Evolutionary conservation across 2,888 invertebrate genomes (phyloP), one percentile per base, ranked within the genome.

Genomic region (Rhagonycha lutea): DNA sequence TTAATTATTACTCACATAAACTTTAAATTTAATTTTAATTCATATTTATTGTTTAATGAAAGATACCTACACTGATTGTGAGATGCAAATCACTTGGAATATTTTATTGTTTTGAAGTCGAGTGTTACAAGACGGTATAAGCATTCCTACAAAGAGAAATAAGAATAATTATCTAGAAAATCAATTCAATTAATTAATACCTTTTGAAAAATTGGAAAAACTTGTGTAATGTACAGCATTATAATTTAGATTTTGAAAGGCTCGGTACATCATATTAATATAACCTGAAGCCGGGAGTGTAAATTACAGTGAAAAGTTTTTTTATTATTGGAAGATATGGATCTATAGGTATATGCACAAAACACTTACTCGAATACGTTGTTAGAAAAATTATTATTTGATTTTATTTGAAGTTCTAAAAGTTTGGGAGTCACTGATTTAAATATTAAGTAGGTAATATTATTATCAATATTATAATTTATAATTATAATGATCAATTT

Each of bases 31-130:
- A 72, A 68, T 72, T 61, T 61, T 61, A 18, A 26, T 14, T 61
- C 8, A 61, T 72, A 61, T 72, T 72, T 72, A 72, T 72, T 60
- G 61, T 72, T 72, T 68, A 68, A 68, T 72, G 61, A 72, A 72
- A 72, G 26, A 23, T 65, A 47, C 47, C 47, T 47, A 47, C 47
- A 47, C 47, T 47, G 47, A 47, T 47, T 47, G 47, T 47, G 47
- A 47, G 47, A 47, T 47, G 47, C 47, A 47, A 47, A 47, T 47
- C 47, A 47, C n/a, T 47, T 47, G 4, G 47, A 47, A 47, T 47
- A 47, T 47, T 47, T 47, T 47, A 47, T 47, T 47, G 47, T 47
- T 47, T n/a, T 47, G n/a, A 2, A 7, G n/a, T 47, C n/a, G 47
- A 47, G 47, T 18, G 18, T n/a, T 47, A 47, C n/a, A 47, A 47